phyloP scores from a whole-genome alignment of 2,113 vertebrate genomes.

The Rhinichthys klamathensis region DNA sequence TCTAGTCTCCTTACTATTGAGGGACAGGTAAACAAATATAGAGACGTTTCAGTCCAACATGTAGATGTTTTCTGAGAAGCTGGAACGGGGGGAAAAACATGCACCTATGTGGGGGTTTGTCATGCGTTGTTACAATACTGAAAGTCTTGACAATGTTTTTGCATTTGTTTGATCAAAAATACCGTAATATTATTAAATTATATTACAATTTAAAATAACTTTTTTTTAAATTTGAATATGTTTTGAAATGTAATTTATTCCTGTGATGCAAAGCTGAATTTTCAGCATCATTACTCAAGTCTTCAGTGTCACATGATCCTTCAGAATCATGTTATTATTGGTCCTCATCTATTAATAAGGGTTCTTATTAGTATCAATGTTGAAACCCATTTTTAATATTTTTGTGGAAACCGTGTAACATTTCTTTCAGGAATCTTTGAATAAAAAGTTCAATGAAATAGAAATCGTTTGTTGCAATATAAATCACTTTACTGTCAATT shows the following conservation, averaged over 20 bases:
- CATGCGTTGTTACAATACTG: background rate
- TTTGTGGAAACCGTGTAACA: no score
- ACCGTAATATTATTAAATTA: background rate
- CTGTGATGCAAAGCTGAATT: background rate
- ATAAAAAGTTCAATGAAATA: no score
- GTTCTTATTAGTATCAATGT: no score
- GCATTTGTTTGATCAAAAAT: background rate
- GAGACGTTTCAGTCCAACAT: slow-evolving; percentile 14
- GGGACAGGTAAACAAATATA: slow-evolving; percentile 52
- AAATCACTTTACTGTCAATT: no score
- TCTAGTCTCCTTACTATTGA: slow-evolving; percentile 10
- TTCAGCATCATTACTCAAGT: background rate
- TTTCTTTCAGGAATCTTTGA: no score
- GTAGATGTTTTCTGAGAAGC: slow-evolving; percentile 24
- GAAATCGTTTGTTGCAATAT: no score
- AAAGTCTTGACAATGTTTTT: background rate
- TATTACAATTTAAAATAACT: background rate
- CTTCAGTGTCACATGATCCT: background rate
- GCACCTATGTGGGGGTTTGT: background rate
- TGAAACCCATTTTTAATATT: no score
- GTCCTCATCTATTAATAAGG: no score
- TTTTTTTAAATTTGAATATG: background rate
- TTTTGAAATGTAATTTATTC: background rate
- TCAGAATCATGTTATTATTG: background rate
- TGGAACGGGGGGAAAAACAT: background rate